These are phyloP conservation scores for Heliconius erato DNA, from an alignment of 2,888 invertebrate genomes.

Conservation along the genomic window DNA sequence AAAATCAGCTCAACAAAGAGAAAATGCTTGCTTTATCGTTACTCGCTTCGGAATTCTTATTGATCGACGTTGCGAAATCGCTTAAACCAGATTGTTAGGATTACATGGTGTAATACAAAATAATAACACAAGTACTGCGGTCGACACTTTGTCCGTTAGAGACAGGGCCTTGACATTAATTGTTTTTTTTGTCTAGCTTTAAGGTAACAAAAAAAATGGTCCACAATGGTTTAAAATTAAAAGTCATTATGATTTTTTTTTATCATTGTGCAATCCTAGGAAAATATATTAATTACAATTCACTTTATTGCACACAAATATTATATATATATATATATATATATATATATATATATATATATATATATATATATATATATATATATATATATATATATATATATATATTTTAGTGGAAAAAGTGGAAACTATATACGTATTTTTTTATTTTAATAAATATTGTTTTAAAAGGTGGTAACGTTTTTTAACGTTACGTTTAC, in stretches of 20 bases:
- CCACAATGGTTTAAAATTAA: not conserved
- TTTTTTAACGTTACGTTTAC: too few species aligned
- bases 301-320: too few species aligned
- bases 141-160: not conserved
- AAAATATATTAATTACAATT: too few species aligned
- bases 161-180: not conserved
- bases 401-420: too few species aligned
- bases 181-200: not conserved
- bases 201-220: too few species aligned
- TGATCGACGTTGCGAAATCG: constrained; percentile 22
- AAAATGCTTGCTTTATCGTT: constrained; percentile 3
- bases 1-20: constrained; percentile 6
- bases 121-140: not conserved
- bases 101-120: constrained; percentile 6
- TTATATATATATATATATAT: too few species aligned
- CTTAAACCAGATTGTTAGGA: constrained; percentile 4
- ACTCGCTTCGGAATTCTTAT: constrained; percentile 19
- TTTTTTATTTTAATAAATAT: too few species aligned
- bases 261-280: not conserved
- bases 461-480: too few species aligned
- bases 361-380: too few species aligned
- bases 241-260: not conserved
- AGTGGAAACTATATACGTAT: too few species aligned
- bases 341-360: too few species aligned
- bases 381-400: too few species aligned